phyloP scores from a whole-genome alignment of 2,113 vertebrate species.

The Heliornis fulica region DNA sequence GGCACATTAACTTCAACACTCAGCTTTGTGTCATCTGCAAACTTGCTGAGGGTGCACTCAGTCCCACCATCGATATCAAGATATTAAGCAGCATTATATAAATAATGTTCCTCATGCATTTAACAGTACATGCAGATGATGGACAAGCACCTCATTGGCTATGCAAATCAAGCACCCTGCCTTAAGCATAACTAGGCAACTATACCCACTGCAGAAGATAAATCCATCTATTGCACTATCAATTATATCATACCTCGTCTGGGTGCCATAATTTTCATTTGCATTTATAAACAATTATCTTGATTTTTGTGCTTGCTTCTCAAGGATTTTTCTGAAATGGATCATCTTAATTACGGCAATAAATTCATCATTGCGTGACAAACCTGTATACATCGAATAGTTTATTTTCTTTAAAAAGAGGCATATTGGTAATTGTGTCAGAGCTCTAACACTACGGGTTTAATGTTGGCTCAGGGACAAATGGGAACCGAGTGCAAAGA shows the following conservation, averaged over 20 bases:
- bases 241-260: neutral
- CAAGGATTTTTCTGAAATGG: neutral
- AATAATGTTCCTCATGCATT: neutral
- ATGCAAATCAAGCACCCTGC: neutral
- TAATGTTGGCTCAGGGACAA: neutral
- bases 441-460: neutral
- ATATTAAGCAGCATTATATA: too few species aligned
- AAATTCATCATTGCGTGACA: neutral
- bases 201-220: neutral
- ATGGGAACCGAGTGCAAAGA: neutral
- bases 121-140: neutral
- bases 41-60: too few species aligned
- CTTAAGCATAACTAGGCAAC: neutral
- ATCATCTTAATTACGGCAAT: neutral
- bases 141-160: neutral
- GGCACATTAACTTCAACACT: too few species aligned
- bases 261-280: neutral
- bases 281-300: neutral
- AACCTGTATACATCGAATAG: neutral
- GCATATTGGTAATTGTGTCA: accelerated
- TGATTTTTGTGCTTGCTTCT: neutral
- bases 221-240: neutral
- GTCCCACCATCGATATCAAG: too few species aligned
- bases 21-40: too few species aligned
- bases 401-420: neutral